Evolutionary conservation across 2,888 invertebrate genomes (phyloP).

Genomic region (Watsonalla binaria): DNA sequence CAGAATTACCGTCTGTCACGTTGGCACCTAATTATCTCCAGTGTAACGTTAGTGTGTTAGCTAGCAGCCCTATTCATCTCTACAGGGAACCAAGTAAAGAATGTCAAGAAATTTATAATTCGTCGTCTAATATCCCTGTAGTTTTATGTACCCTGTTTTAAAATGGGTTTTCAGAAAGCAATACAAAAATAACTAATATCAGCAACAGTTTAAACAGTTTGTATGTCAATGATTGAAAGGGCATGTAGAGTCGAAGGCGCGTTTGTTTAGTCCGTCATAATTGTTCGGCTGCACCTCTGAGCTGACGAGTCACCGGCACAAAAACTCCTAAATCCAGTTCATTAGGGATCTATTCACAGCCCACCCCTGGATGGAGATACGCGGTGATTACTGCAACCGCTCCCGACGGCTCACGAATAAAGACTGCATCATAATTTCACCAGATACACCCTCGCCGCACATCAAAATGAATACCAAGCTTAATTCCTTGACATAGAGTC

Average conservation of each 20-base stretch:
- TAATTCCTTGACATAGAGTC: slow-evolving; percentile 50
- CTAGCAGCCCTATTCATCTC: no score
- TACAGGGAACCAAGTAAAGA: no score
- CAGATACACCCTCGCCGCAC: slow-evolving; percentile 64
- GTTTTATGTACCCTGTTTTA: slow-evolving; percentile 1
- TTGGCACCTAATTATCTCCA: no score
- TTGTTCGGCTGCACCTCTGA: slow-evolving; percentile 72
- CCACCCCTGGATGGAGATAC: slow-evolving; percentile 78
- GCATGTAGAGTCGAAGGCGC: slow-evolving; percentile 45
- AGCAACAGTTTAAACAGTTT: slow-evolving; percentile 30
- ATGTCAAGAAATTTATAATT: no score
- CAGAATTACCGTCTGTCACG: no score
- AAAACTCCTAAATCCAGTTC: slow-evolving; percentile 80
- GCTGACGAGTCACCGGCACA: slow-evolving; percentile 74
- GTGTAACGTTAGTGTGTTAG: no score
- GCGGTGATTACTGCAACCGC: slow-evolving; percentile 79
- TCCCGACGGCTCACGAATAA: slow-evolving; percentile 79
- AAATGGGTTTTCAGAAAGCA: slow-evolving; percentile 29
- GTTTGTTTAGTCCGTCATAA: slow-evolving; percentile 75
- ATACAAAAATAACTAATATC: slow-evolving; percentile 31
- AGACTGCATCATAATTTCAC: slow-evolving; percentile 79
- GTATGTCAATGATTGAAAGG: slow-evolving; percentile 51
- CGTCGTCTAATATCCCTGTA: neutral
- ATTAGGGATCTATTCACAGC: slow-evolving; percentile 77
- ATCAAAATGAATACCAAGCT: slow-evolving; percentile 50